Evolutionary conservation across 1,140 invertebrate genomes (phyloP).

Genomic region (Lepidurus apus): DNA sequence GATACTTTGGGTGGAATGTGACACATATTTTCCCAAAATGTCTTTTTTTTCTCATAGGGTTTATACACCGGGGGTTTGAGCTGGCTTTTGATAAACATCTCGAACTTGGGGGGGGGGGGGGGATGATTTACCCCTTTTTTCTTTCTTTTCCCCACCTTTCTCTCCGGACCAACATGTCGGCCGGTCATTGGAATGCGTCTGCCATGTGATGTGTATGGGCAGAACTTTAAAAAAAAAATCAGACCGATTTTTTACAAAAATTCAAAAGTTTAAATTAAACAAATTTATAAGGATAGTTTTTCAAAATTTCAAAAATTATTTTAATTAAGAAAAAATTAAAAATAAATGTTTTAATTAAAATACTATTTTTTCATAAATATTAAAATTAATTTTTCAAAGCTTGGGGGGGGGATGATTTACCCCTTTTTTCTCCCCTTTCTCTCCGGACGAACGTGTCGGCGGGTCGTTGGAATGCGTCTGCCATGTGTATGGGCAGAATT

Average conservation of each 20-base stretch:
- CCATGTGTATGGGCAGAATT: conserved; percentile 1
- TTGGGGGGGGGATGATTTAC: too few relatives aligned
- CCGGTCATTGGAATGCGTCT: neutral
- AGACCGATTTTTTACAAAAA: neutral
- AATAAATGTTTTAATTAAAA: too few relatives aligned
- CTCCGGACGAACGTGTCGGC: neutral
- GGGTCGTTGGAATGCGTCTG: neutral
- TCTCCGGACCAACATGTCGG: neutral
- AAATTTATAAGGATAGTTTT: too few relatives aligned
- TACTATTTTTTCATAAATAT: too few relatives aligned
- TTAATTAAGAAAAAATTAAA: too few relatives aligned
- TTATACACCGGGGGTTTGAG: neutral
- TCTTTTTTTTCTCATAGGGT: neutral
- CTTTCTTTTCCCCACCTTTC: neutral
- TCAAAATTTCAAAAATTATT: too few relatives aligned
- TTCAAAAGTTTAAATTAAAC: too few relatives aligned
- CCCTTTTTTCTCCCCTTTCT: neutral
- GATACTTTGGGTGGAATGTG: conserved; percentile 11
- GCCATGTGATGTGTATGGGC: neutral
- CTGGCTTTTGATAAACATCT: neutral
- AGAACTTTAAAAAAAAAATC: neutral
- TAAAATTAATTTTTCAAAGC: too few relatives aligned
- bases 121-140: neutral
- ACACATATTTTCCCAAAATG: neutral
- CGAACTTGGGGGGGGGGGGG: neutral